A percentile compares a stretch with the other conserved stretches of the same genome.
phyloP scores from a whole-genome alignment of 2,888 invertebrate genomes.

The Aphodius granarius region DNA sequence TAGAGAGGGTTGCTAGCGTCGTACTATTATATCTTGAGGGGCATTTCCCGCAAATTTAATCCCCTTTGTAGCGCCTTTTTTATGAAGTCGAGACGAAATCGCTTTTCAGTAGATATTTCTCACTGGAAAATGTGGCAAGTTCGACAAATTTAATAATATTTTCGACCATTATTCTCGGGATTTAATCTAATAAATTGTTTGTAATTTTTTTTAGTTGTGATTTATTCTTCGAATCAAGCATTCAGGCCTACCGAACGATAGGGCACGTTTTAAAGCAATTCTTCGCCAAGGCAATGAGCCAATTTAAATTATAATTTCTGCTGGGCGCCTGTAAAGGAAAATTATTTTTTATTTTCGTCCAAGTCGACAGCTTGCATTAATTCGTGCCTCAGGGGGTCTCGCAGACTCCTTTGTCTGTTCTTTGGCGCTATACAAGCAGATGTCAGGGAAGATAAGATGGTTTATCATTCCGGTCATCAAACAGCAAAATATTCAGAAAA shows the following conservation, averaged over 20 bases:
- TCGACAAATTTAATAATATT: not conserved
- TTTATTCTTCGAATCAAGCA: not conserved
- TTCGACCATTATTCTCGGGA: too few species aligned
- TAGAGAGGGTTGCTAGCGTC: not conserved
- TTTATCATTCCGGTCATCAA: too few species aligned
- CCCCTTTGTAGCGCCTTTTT: not conserved
- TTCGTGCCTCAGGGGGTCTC: not conserved
- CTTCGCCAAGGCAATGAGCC: not conserved
- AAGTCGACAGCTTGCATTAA: not conserved
- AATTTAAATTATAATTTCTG: not conserved
- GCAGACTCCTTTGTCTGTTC: not conserved
- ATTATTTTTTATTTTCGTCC: not conserved
- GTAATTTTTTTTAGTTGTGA: not conserved
- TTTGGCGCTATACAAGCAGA: not conserved
- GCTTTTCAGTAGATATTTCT: not conserved
- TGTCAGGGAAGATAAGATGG: not conserved
- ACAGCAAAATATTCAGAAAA: too few species aligned
- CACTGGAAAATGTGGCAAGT: not conserved
- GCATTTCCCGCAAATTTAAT: not conserved
- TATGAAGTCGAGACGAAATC: not conserved
- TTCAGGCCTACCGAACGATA: not conserved
- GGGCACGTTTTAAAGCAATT: not conserved
- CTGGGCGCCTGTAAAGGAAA: not conserved
- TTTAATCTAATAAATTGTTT: too few species aligned
- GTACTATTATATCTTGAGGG: not conserved